Conservation (phyloP, 1,140 invertebrate genomes). For the Drosophila elegans region DNA sequence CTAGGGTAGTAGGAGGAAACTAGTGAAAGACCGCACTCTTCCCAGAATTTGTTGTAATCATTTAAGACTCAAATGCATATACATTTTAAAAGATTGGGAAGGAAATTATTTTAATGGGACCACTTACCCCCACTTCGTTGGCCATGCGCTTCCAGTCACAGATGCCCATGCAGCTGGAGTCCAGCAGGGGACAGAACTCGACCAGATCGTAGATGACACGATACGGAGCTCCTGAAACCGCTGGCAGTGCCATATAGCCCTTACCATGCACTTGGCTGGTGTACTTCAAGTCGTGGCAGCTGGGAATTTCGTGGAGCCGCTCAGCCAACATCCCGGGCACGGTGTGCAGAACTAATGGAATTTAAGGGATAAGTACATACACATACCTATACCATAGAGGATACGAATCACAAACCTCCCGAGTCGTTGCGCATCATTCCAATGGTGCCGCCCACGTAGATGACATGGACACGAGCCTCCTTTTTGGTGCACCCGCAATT, state of each 20-base stretch:
- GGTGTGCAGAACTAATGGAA: conserved; percentile 86
- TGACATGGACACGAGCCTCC: conserved; percentile 89
- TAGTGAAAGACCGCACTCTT: conserved; percentile 21
- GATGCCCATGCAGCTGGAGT: conserved; percentile 96
- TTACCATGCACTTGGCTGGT: conserved; percentile 85
- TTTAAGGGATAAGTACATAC: not conserved
- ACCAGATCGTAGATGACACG: conserved; percentile 91
- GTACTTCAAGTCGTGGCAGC: conserved; percentile 90
- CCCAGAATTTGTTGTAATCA: too few relatives aligned
- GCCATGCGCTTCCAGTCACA: conserved; percentile 95
- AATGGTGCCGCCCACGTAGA: conserved; percentile 95
- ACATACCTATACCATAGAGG: not conserved
- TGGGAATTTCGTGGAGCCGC: conserved; percentile 87
- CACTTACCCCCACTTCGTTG: conserved; percentile 91
- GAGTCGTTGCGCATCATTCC: conserved; percentile 92
- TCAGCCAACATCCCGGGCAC: conserved; percentile 86
- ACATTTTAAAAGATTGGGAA: not conserved
- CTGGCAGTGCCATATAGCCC: conserved; percentile 88
- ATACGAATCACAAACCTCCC: conserved; percentile 86
- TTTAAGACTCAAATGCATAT: too few relatives aligned
- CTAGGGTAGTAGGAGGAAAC: conserved; percentile 84
- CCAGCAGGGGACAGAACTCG: conserved; percentile 94
- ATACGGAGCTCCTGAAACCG: conserved; percentile 50
- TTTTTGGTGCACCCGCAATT: conserved; percentile 23
- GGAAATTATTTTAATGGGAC: not conserved